Conservation (phyloP, 2,113 vertebrate species). For the Reinhardtius hippoglossoides region DNA sequence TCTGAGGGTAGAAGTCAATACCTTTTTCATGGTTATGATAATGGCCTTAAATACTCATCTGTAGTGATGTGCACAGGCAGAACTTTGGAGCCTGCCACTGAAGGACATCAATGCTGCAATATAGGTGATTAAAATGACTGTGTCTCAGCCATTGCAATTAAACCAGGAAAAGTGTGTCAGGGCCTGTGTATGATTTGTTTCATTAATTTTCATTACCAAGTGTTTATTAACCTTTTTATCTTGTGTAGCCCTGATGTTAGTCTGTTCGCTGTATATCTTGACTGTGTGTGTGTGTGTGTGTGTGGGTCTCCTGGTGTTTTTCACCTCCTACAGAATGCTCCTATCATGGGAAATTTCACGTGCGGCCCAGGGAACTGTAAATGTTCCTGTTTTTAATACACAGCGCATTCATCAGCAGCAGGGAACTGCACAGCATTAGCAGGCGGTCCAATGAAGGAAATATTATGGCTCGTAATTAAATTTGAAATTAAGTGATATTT, state of each 20-base stretch:
- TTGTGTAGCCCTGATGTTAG: conserved; percentile 41
- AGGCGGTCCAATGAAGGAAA: conserved; percentile 79
- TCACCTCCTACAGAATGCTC: conserved; percentile 51
- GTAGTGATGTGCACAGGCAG: conserved; percentile 51
- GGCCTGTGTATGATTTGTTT: conserved; percentile 73
- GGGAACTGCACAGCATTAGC: conserved; percentile 70
- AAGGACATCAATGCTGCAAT: conserved; percentile 74
- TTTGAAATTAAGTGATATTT: conserved; percentile 87
- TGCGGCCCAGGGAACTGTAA: conserved; percentile 72
- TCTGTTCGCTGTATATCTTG: conserved; percentile 23
- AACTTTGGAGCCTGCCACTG: conserved; percentile 70
- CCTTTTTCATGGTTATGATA: conserved; percentile 76
- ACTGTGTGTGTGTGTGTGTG: conserved; percentile 1
- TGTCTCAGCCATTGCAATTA: conserved; percentile 67
- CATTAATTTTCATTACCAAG: conserved; percentile 78
- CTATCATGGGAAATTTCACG: conserved; percentile 65
- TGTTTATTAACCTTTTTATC: conserved; percentile 79
- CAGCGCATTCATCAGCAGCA: conserved; percentile 73
- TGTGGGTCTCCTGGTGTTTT: conserved; percentile 14
- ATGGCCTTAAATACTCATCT: conserved; percentile 70
- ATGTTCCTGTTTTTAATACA: conserved; percentile 75
- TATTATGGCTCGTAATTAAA: conserved; percentile 85
- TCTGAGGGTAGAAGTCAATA: conserved; percentile 74
- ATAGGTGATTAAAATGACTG: conserved; percentile 72
- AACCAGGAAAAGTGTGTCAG: conserved; percentile 75